These are phyloP conservation scores for Pollicipes pollicipes DNA, from an alignment of 1,140 invertebrate species.

Conservation along the genomic window DNA sequence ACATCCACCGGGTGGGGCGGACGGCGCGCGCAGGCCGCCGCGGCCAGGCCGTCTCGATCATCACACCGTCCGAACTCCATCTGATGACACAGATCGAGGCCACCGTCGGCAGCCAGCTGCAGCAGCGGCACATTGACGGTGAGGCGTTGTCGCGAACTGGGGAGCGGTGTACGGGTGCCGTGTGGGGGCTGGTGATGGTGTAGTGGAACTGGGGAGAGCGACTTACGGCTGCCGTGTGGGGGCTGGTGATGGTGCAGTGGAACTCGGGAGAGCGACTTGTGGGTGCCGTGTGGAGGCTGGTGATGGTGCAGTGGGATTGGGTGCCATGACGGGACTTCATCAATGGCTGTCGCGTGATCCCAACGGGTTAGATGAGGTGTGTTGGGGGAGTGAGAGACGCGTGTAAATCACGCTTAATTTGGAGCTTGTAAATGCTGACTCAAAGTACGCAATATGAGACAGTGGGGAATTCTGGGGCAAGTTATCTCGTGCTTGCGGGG, in stretches of 20 bases:
- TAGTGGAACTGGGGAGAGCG: no score
- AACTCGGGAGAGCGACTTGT: not conserved
- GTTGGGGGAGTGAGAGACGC: no score
- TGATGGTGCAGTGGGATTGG: not conserved
- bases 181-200: constrained; percentile 7
- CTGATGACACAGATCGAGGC: constrained; percentile 71
- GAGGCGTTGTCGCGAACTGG: constrained; percentile 21
- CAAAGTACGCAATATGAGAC: no score
- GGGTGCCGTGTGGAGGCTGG: constrained; percentile 6
- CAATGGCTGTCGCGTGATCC: no score
- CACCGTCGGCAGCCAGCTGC: constrained; percentile 64
- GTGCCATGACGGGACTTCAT: no score
- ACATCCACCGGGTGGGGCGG: constrained; percentile 90
- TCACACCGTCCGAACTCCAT: constrained; percentile 79
- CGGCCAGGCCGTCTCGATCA: constrained; percentile 71
- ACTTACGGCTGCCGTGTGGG: constrained; percentile 4
- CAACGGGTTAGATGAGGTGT: no score
- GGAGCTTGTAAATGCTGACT: no score
- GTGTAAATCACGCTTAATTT: no score
- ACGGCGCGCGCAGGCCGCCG: constrained; percentile 78
- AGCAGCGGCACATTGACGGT: constrained; percentile 66
- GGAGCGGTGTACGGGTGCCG: not conserved
- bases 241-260: not conserved
- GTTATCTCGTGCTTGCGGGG: no score
- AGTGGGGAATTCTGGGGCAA: no score